A percentile compares a stretch with the other conserved stretches of the same genome.
These are phyloP conservation scores for Pyrochroa serraticornis DNA, from an alignment of 2,888 invertebrate species.

Conservation along the genomic window DNA sequence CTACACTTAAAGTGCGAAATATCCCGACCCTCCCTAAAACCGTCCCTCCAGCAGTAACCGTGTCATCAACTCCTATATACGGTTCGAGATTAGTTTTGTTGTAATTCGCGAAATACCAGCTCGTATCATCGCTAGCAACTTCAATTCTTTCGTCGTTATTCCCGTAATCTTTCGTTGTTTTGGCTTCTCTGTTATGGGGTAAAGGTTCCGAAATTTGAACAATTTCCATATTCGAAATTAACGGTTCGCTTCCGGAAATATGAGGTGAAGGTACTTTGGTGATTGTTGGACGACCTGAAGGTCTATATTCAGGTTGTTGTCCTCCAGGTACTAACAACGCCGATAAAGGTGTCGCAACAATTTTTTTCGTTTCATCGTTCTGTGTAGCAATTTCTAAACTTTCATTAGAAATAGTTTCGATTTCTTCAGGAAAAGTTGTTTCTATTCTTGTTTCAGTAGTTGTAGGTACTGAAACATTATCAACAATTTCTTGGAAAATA, in stretches of 20 bases:
- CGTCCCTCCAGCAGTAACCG: too few species aligned
- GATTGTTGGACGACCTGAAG: conserved; percentile 63
- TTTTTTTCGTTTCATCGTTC: conserved; percentile 18
- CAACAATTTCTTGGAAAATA: conserved; percentile 14
- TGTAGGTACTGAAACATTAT: conserved; percentile 1
- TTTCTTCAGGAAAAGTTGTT: conserved; percentile 9
- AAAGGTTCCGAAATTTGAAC: conserved; percentile 32
- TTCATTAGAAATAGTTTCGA: conserved; percentile 1
- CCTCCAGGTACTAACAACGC: conserved; percentile 69
- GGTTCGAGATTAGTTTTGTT: conserved; percentile 68
- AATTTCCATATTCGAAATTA: conserved; percentile 37
- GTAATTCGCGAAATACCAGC: conserved; percentile 89
- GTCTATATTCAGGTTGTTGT: conserved; percentile 56
- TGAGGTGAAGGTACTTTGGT: conserved; percentile 64
- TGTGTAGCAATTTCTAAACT: neutral
- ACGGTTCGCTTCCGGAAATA: conserved; percentile 38
- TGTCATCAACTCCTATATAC: conserved; percentile 42
- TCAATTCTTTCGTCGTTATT: conserved; percentile 59
- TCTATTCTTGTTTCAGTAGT: neutral
- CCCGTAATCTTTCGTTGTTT: conserved; percentile 27
- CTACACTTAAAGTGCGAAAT: too few species aligned
- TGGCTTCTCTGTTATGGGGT: conserved; percentile 33
- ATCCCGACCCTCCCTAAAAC: too few species aligned
- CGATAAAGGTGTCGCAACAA: conserved; percentile 63
- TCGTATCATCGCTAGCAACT: conserved; percentile 62